Conservation (phyloP, 2,888 invertebrate genomes). For the Elysia crispata region DNA sequence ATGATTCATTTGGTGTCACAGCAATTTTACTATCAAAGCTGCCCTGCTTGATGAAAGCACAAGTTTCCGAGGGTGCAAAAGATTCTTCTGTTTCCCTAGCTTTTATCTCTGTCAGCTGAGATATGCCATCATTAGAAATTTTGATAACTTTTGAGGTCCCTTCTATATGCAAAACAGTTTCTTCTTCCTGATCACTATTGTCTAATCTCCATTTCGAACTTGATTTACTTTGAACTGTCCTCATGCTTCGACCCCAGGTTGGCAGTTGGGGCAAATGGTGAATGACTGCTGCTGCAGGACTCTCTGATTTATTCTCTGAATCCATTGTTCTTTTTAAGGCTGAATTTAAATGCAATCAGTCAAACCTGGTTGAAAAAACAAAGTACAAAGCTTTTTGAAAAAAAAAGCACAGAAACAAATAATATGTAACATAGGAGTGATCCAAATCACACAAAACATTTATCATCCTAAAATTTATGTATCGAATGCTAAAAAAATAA, state of each 20-base stretch:
- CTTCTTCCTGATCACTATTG: conserved; percentile 50
- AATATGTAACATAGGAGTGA: too few species aligned
- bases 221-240: conserved; percentile 71
- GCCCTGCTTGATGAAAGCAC: neutral
- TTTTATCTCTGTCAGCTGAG: conserved; percentile 51
- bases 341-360: neutral
- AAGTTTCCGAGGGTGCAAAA: neutral
- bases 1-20: neutral
- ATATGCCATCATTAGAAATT: conserved; percentile 57
- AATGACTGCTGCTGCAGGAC: conserved; percentile 56
- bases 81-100: conserved; percentile 20
- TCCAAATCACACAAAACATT: too few species aligned
- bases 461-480: too few species aligned
- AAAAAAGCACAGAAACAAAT: neutral
- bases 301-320: neutral
- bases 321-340: neutral
- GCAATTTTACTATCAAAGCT: neutral
- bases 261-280: conserved; percentile 71
- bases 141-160: conserved; percentile 63
- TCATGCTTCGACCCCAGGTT: conserved; percentile 62
- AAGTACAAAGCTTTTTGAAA: neutral
- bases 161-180: conserved; percentile 62
- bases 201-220: conserved; percentile 56
- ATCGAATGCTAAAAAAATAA: too few species aligned
- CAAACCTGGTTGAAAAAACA: neutral